Conservation (phyloP, 1,140 invertebrate genomes). For the Aphis gossypii region DNA sequence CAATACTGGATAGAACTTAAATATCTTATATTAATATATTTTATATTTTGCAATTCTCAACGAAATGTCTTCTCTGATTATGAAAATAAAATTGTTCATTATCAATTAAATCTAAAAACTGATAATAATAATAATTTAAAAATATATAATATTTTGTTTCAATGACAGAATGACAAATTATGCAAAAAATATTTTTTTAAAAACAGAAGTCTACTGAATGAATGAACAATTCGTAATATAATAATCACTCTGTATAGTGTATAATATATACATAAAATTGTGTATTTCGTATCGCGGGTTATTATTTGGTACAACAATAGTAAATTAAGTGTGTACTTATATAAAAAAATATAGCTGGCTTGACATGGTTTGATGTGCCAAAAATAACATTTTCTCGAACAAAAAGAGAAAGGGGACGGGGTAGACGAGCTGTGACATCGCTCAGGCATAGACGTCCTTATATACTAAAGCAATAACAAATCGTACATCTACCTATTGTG, state of each 20-base stretch:
- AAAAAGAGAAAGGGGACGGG: background rate
- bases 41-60: background rate
- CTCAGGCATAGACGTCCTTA: background rate
- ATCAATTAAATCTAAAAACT: background rate
- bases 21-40: background rate
- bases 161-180: background rate
- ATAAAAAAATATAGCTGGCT: background rate
- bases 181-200: background rate
- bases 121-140: background rate
- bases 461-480: background rate
- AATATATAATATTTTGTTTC: background rate
- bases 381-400: background rate
- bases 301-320: background rate
- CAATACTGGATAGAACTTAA: background rate
- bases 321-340: background rate
- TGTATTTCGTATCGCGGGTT: background rate
- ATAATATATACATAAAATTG: no score
- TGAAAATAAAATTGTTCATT: background rate
- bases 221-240: background rate
- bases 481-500: background rate
- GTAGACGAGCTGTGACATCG: background rate
- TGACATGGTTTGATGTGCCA: background rate
- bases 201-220: background rate
- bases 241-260: background rate
- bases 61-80: background rate